These are phyloP conservation scores for Hirtodrosophila trivittata DNA, from an alignment of 2,888 invertebrate species.

Conservation along the genomic window DNA sequence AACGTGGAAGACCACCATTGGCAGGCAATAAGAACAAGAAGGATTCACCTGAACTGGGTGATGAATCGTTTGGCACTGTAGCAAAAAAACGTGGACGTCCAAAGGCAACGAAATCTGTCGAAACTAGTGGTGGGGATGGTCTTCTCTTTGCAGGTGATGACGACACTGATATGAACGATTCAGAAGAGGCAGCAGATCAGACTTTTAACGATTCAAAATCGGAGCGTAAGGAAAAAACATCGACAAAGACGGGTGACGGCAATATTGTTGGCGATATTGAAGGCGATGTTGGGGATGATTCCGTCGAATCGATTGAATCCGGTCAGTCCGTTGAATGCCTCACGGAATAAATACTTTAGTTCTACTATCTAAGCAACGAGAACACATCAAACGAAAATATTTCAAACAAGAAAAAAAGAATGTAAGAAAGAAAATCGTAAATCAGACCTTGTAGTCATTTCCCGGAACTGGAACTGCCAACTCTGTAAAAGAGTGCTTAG, in stretches of 20 bases:
- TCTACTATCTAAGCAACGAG: background rate
- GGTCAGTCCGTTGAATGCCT: too few relatives aligned
- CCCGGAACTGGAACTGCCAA: too few relatives aligned
- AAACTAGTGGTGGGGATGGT: conserved; percentile 7
- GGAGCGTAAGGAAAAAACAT: conserved; percentile 20
- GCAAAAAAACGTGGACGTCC: conserved; percentile 58
- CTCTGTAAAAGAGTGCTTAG: too few relatives aligned
- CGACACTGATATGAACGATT: conserved; percentile 21
- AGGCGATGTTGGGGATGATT: background rate
- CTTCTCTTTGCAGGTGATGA: conserved; percentile 25
- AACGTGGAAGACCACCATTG: conserved; percentile 58
- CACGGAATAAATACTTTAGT: background rate
- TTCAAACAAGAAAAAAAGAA: background rate
- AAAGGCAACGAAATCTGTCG: conserved; percentile 6
- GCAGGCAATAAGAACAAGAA: conserved; percentile 13
- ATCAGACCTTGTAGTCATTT: too few relatives aligned
- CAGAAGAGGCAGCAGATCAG: background rate
- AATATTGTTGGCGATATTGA: conserved; percentile 13
- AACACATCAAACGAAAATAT: background rate
- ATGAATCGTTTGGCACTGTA: conserved; percentile 18
- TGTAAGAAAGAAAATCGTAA: background rate
- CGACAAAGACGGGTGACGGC: conserved; percentile 25
- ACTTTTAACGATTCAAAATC: conserved; percentile 12
- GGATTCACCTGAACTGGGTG: conserved; percentile 30
- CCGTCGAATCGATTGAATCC: background rate